These are phyloP conservation scores for Eristalis intricaria DNA, from an alignment of 2,888 invertebrate species.

Conservation along the genomic window DNA sequence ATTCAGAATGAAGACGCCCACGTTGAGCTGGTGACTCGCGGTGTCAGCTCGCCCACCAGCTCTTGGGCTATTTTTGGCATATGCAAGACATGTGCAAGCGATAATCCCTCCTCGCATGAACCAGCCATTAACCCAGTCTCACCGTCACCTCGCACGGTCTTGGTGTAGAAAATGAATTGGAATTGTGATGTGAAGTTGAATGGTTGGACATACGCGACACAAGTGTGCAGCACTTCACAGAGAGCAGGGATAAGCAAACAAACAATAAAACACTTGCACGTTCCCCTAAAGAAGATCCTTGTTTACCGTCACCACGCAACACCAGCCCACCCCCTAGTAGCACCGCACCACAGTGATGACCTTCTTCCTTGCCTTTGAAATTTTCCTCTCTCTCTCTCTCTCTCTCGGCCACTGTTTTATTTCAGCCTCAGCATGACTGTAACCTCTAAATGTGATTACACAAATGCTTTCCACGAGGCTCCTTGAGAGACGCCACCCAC, in stretches of 20 bases:
- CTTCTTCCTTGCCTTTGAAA: conserved; percentile 16
- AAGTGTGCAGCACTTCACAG: conserved; percentile 26
- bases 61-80: conserved; percentile 9
- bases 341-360: conserved; percentile 6
- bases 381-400: neutral
- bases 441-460: conserved; percentile 48
- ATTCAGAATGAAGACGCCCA: neutral
- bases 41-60: neutral
- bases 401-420: neutral
- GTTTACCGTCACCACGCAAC: neutral
- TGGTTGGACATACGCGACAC: neutral
- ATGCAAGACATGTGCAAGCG: neutral
- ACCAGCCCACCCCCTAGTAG: neutral
- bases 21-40: neutral
- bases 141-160: neutral
- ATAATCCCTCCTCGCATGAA: conserved; percentile 14
- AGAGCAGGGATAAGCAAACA: conserved; percentile 3
- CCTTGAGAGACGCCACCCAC: neutral
- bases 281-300: conserved; percentile 4
- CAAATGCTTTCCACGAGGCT: conserved; percentile 20
- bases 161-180: neutral
- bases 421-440: neutral
- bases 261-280: neutral
- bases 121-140: conserved; percentile 16
- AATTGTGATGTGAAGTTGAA: conserved; percentile 17